Base-by-base conservation (phyloP, 2,797 vertebrate species). In the Sebastes ruberrimus region DNA sequence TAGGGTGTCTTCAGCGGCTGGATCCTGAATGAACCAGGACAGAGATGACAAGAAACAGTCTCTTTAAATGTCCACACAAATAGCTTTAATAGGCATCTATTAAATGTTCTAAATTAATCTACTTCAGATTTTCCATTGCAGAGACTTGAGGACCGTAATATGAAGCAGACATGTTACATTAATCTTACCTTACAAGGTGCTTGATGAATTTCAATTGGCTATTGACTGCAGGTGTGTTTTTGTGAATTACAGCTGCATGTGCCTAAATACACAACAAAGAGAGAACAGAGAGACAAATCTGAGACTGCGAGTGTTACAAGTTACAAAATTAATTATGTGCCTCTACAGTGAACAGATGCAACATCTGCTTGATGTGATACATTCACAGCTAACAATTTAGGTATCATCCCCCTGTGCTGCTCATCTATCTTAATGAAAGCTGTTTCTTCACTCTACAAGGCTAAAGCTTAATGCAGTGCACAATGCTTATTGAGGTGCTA, bases 221-320 rank as follows among this genome's bases (percentile, higher is more conserved):
- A 66, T 99, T 99, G 86, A 99, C 97, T 1, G 97, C 94, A 68
- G 97, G 96, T 75, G 95, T 99, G 70, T 99, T 99, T 96, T 99
- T 99, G 90, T 99, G 98, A 77, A 99, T 96, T 66, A 95, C 94
- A 46, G 98, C 96, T 7, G 84, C 85, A 30, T 97, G 93, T 0
- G 95, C 94, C 98, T 99, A 20, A 82, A 77, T 1, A 35, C 1
- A 46, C 10, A 4, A 65, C 10, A 85, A 60, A 52, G 71, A 81
- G 2, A 86, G 16, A 66, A 27, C 7, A 57, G 32, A 49, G 30
- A 33, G 23, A 14, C 38, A 42, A 10, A 30, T 22, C 3, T 53
- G 35, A 46, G 2, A 20, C 42, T 20, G 13, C 0, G 5, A 69
- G n/a, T 5, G 10, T 23, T 2, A 33, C 14, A 49, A 10, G n/a